Conservation (phyloP, 2,797 vertebrate genomes). For the Gymnodraco acuticeps region DNA sequence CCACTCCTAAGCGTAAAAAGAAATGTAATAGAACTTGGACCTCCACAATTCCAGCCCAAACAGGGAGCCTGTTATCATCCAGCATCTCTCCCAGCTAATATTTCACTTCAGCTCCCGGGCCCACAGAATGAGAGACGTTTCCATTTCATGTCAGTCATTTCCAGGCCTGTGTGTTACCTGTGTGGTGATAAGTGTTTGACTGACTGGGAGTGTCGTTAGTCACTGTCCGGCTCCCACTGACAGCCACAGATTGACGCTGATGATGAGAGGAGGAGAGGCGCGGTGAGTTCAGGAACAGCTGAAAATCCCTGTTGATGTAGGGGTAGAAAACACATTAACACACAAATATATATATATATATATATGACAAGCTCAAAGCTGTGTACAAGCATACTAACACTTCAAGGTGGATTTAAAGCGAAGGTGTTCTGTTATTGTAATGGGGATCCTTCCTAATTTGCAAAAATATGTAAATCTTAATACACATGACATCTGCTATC, state of each 20-base stretch:
- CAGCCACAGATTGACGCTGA: conserved; percentile 77
- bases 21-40: conserved; percentile 75
- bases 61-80: conserved; percentile 73
- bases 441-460: background rate
- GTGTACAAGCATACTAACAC: background rate
- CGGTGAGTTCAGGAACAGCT: conserved; percentile 36
- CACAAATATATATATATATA: background rate
- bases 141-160: conserved; percentile 86
- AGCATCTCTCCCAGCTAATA: conserved; percentile 82
- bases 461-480: background rate
- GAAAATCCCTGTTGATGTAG: conserved; percentile 10
- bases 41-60: conserved; percentile 75
- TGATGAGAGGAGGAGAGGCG: conserved; percentile 66
- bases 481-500: background rate
- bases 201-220: conserved; percentile 84
- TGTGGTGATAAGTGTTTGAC: conserved; percentile 86
- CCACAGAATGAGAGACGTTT: conserved; percentile 83
- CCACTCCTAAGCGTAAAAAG: conserved; percentile 39
- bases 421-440: background rate
- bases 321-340: conserved; percentile 28
- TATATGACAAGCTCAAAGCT: conserved; percentile 24
- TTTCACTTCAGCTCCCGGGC: conserved; percentile 78
- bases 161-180: conserved; percentile 83
- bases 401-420: conserved; percentile 11
- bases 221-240: conserved; percentile 80